Conservation (phyloP, 1,140 invertebrate species). For the Orussus abietinus region DNA sequence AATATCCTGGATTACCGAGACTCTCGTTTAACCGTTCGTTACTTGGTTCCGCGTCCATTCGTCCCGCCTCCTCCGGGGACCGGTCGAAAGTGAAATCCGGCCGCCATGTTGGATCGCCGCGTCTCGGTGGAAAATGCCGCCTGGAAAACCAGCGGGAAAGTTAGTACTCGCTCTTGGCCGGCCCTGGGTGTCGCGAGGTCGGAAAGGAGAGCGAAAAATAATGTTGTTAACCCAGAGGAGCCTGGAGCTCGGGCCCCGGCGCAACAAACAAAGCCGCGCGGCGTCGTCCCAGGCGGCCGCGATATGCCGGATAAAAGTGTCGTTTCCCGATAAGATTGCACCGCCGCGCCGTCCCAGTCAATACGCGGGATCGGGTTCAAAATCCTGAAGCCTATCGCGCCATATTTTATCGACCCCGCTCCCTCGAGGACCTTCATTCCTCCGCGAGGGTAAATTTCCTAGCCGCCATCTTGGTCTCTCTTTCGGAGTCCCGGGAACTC, state of each 20-base stretch:
- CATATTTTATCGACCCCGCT: background rate
- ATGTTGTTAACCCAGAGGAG: slow-evolving; percentile 12
- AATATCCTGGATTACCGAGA: too few species aligned
- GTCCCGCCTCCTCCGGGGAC: too few species aligned
- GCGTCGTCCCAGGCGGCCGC: background rate
- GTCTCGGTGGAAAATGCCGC: too few species aligned
- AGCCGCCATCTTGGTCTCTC: background rate
- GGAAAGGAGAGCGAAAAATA: slow-evolving; percentile 16
- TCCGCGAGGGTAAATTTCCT: too few species aligned
- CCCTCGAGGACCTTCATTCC: too few species aligned
- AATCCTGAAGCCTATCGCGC: background rate
- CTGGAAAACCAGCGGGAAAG: too few species aligned
- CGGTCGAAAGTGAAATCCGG: too few species aligned
- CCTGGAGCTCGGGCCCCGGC: background rate
- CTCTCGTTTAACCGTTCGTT: too few species aligned
- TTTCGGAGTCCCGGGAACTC: too few species aligned
- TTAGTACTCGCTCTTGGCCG: too few species aligned
- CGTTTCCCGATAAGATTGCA: background rate
- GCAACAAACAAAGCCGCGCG: background rate
- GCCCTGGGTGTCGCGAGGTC: background rate
- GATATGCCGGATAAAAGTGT: background rate
- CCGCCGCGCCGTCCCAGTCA: background rate
- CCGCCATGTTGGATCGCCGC: too few species aligned
- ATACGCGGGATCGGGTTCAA: background rate
- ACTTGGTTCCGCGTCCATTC: too few species aligned